A percentile compares a stretch with the other conserved stretches of the same genome.
Conservation (phyloP, 1,140 invertebrate species). For the Hylyphantes graminicola region DNA sequence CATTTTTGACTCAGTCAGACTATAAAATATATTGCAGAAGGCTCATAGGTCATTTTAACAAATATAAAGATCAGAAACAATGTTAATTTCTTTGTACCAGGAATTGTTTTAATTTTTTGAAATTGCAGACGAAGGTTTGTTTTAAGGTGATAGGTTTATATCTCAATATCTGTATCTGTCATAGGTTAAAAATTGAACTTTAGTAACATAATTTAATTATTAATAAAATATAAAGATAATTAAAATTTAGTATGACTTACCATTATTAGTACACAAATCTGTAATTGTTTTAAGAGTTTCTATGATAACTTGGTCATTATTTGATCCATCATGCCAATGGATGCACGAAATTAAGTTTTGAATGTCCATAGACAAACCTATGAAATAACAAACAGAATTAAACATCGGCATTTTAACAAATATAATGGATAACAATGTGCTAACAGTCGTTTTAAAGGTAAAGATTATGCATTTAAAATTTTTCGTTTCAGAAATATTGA, state of each 20-base stretch:
- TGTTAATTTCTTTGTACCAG: too few species aligned
- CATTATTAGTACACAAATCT: conserved; percentile 22
- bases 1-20: too few species aligned
- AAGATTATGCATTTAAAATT: background rate
- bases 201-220: too few species aligned
- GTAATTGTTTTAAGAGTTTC: conserved; percentile 43
- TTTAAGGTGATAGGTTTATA: too few species aligned
- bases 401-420: background rate
- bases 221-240: too few species aligned
- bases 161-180: too few species aligned
- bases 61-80: too few species aligned
- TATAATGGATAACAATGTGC: background rate
- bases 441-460: background rate
- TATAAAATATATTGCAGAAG: too few species aligned
- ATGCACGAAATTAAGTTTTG: conserved; percentile 46
- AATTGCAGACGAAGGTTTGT: too few species aligned
- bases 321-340: conserved; percentile 22
- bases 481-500: background rate
- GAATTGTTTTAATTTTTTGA: too few species aligned
- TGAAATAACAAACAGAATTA: background rate
- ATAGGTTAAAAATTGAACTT: too few species aligned
- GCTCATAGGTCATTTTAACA: too few species aligned
- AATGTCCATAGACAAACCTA: conserved; percentile 35
- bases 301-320: background rate
- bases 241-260: background rate